Evolutionary conservation across 2,113 vertebrate genomes (phyloP).

Genomic region (Ctenomys sociabilis): DNA sequence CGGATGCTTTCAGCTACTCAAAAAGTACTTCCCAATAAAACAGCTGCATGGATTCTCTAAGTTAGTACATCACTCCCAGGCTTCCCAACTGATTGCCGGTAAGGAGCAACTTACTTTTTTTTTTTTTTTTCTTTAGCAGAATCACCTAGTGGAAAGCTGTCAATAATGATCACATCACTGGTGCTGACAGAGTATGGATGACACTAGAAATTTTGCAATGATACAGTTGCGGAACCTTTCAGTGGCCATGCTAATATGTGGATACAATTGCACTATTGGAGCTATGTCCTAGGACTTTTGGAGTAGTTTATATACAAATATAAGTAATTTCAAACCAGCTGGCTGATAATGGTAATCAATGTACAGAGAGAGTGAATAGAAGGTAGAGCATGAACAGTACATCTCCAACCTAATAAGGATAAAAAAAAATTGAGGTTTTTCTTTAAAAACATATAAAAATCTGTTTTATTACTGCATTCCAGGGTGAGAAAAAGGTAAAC

Average conservation of each 20-base stretch:
- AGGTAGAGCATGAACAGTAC: neutral
- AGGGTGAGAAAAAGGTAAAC: neutral
- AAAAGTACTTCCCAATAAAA: neutral
- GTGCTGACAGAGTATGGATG: neutral
- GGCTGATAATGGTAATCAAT: neutral
- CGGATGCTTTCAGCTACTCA: neutral
- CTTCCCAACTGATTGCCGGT: neutral
- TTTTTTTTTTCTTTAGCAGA: neutral
- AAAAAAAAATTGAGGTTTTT: neutral
- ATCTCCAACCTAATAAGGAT: neutral
- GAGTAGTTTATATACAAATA: neutral
- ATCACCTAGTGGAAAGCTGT: neutral
- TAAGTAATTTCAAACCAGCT: neutral
- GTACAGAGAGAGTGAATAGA: neutral
- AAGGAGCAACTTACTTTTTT: neutral
- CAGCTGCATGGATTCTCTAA: neutral
- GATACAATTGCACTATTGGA: neutral
- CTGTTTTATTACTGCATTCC: neutral
- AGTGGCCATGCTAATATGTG: neutral
- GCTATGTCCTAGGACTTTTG: neutral
- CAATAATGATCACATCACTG: neutral
- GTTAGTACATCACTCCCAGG: neutral
- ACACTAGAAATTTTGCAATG: neutral
- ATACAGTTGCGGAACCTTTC: neutral
- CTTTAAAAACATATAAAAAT: neutral